Percentiles rank a stretch among this genome's conserved stretches.
Evolutionary conservation across 1,140 invertebrate genomes (phyloP).

Genomic region (Calephelis nemesis): DNA sequence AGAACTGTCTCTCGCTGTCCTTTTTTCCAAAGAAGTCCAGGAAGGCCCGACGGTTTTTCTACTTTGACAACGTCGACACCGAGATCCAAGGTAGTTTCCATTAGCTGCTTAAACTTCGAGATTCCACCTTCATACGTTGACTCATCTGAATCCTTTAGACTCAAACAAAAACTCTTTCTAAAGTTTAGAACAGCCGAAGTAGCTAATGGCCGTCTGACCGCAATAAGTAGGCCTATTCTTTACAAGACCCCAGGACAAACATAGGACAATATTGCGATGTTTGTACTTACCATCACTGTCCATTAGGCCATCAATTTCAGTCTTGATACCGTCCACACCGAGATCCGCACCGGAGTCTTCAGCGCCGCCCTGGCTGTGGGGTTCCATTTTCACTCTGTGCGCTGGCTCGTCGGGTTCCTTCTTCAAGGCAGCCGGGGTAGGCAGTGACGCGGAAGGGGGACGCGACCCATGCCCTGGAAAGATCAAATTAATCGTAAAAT

Average conservation of each 20-base stretch:
- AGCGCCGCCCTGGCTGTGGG: constrained; percentile 57
- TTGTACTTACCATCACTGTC: constrained; percentile 66
- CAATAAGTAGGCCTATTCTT: too few species aligned
- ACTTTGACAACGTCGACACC: too few species aligned
- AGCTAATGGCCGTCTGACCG: too few species aligned
- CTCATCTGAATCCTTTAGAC: too few species aligned
- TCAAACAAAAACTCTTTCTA: too few species aligned
- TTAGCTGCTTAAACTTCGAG: neutral
- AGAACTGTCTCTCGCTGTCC: too few species aligned
- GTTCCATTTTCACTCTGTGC: constrained; percentile 74
- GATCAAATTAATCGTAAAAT: neutral
- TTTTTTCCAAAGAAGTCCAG: too few species aligned
- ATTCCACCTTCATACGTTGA: neutral
- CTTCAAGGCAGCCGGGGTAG: constrained; percentile 69
- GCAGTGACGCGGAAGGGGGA: constrained; percentile 68
- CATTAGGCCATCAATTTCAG: constrained; percentile 77
- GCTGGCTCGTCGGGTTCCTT: constrained; percentile 73
- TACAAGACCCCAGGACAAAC: too few species aligned
- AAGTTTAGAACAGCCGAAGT: too few species aligned
- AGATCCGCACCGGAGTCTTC: constrained; percentile 64
- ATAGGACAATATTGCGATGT: neutral
- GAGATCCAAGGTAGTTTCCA: too few species aligned
- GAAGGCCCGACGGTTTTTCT: too few species aligned
- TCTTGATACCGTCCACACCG: constrained; percentile 76
- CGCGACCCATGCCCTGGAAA: constrained; percentile 70